Evolutionary conservation across 1,140 invertebrate genomes (phyloP), one percentile per base, ranked within the genome.

Genomic region (Pseudomyrmex concolor): DNA sequence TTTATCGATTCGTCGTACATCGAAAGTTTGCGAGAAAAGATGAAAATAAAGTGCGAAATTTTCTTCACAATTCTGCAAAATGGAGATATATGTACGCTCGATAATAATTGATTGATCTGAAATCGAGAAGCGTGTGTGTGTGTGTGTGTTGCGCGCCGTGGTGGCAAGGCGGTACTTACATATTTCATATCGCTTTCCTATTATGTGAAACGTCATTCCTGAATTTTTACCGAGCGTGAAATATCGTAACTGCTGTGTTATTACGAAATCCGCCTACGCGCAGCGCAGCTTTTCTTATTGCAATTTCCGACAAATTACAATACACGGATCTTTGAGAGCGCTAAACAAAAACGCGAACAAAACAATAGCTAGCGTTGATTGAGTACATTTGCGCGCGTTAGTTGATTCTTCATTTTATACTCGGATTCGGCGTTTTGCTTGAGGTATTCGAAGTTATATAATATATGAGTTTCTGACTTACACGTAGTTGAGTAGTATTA

Each of bases 121-220:
- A 51, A 15, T 7, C 48, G 48, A 22, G 48, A 50, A 25, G n/a
- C 22, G 51, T n/a, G 67, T 43, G 34, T 34, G 34, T 34, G 25
- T 25, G 34, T 34, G 34, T 34, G 34, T 34, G 34, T 34, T 34
- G 34, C 34, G 34, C 17, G 64, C 64, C 9, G 66, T 17, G 45
- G 8, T 34, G 34, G 45, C 13, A 34, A 34, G 45, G 45, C 34
- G 51, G 66, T 17, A 34, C 34, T 34, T 78, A 78, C 68, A 70
- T 70, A 70, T 80, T 80, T 19, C 15, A 70, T 34, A 43, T 54
- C 13, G 15, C 55, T 50, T 22, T 5, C 51, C 72, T 83, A 45
- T 83, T 83, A 54, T 19, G 51, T 72, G 63, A 72, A 78, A 10
- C 48, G 12, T 45, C 45, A 22, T 19, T 71, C n/a, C 25, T 64